Evolutionary conservation across 2,888 invertebrate species (phyloP).

Genomic region (Meliscaeva auricollis): DNA sequence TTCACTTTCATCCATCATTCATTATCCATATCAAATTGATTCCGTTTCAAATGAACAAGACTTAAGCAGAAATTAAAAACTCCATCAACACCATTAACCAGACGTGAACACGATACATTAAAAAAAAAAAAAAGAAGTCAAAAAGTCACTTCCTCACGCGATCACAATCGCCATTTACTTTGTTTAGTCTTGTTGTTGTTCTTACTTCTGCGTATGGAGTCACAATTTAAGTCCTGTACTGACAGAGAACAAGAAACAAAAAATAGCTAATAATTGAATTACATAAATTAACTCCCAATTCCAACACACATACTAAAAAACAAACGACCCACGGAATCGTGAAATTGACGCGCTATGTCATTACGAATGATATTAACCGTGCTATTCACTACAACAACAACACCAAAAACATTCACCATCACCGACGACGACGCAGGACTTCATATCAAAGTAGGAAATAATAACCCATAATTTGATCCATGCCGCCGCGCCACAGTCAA

Average conservation of each 20-base stretch:
- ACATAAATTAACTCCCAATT: conserved; percentile 72
- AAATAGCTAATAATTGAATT: conserved; percentile 66
- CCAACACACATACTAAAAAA: conserved; percentile 32
- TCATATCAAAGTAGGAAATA: neutral
- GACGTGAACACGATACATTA: conserved; percentile 38
- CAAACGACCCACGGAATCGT: conserved; percentile 66
- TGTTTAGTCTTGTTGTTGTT: conserved; percentile 16
- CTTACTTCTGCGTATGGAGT: neutral
- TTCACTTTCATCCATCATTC: conserved; percentile 61
- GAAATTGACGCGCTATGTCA: conserved; percentile 72
- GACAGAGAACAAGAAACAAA: conserved; percentile 17
- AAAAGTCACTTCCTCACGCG: conserved; percentile 62
- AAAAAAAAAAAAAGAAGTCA: conserved; percentile 14
- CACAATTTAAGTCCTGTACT: conserved; percentile 4
- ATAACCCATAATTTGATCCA: conserved; percentile 70
- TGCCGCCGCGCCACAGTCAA: conserved; percentile 64
- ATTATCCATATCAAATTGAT: conserved; percentile 60
- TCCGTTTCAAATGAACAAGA: conserved; percentile 66
- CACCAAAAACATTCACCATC: conserved; percentile 22
- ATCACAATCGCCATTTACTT: conserved; percentile 39
- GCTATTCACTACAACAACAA: conserved; percentile 61
- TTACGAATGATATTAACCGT: conserved; percentile 42
- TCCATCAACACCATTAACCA: conserved; percentile 68
- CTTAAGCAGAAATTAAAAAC: conserved; percentile 45
- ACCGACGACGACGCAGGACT: conserved; percentile 11